A percentile compares a stretch with the other conserved stretches of the same genome.
Evolutionary conservation across 2,888 invertebrate species (phyloP).

Genomic region (Acanthosepion esculentum): DNA sequence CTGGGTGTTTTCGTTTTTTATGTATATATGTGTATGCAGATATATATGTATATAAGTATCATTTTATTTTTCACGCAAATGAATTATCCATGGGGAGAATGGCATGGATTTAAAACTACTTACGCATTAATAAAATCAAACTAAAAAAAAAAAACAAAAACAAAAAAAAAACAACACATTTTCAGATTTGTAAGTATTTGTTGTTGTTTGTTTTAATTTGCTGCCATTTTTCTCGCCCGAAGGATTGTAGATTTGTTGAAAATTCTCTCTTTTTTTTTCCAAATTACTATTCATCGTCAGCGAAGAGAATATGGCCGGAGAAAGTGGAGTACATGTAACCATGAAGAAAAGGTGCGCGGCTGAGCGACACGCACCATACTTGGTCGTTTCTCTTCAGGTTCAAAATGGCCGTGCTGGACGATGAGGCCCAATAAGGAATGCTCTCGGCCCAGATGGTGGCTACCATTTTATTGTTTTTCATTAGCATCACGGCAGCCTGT

Average conservation of each 20-base stretch:
- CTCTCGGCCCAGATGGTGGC: conserved; percentile 74
- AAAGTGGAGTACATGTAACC: conserved; percentile 75
- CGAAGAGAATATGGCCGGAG: conserved; percentile 71
- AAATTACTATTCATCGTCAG: conserved; percentile 46
- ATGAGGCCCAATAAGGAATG: conserved; percentile 72
- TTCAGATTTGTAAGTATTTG: not conserved
- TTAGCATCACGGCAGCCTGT: conserved; percentile 71
- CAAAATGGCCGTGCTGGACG: conserved; percentile 70
- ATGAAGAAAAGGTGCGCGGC: conserved; percentile 71
- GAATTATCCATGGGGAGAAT: not conserved
- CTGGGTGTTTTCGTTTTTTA: not conserved
- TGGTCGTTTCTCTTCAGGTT: conserved; percentile 67
- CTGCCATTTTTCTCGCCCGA: not conserved
- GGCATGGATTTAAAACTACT: not conserved
- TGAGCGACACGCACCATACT: conserved; percentile 67
- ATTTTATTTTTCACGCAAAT: not conserved
- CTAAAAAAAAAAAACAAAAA: not conserved
- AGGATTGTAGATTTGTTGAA: not conserved
- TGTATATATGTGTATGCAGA: no score
- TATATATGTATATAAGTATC: no score
- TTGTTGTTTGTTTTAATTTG: not conserved
- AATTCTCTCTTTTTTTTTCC: not conserved
- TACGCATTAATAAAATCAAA: not conserved
- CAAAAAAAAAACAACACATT: not conserved
- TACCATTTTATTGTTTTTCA: conserved; percentile 68